Base-by-base conservation (phyloP, 1,140 invertebrate species). In the Rhagoletis zephyria region DNA sequence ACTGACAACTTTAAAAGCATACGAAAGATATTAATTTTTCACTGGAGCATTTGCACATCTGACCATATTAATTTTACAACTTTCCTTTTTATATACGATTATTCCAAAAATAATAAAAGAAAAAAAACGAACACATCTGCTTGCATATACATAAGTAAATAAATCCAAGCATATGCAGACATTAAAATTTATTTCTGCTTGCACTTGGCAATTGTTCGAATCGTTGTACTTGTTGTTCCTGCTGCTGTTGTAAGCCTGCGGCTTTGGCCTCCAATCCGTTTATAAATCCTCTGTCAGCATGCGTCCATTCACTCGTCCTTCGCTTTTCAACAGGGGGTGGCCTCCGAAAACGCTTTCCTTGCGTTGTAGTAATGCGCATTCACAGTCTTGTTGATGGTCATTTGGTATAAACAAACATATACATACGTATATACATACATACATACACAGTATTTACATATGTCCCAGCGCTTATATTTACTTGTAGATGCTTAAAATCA, bases 191-290 rank as follows among this genome's bases (percentile, higher is more conserved):
- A 56, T 16, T 74, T 48, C 45, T 48, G 40, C 67, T 74, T 40
- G 67, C 40, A 74, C 3, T 74, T 74, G 42, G 67, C 67, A n/a
- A 48, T 74, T 42, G 4, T 74, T 48, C 30, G 0, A 30, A 42
- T 1, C 40, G 30, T 3, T 45, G 67, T 14, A 14, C 2, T 9
- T 70, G 4, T 5, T 45, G 42, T 40, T n/a, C 12, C 42, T 74
- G 42, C 42, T 30, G 30, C 30, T 30, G 30, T 30, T 30, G 30
- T 30, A 30, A 30, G 30, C 30, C 42, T 42, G 67, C 67, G 42
- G 42, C 42, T 40, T 45, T 42, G 67, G 67, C 67, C 67, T 74
- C 42, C 67, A 74, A 74, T 74, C 67, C 42, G 40, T 48, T 45
- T 48, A 40, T 16, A 74, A 45, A 16, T 45, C 40, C 67, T 48